Percentiles rank a stretch among this genome's conserved stretches.
These are phyloP conservation scores for Helicorthomorpha holstii DNA, from an alignment of 1,140 invertebrate genomes.

Conservation along the genomic window DNA sequence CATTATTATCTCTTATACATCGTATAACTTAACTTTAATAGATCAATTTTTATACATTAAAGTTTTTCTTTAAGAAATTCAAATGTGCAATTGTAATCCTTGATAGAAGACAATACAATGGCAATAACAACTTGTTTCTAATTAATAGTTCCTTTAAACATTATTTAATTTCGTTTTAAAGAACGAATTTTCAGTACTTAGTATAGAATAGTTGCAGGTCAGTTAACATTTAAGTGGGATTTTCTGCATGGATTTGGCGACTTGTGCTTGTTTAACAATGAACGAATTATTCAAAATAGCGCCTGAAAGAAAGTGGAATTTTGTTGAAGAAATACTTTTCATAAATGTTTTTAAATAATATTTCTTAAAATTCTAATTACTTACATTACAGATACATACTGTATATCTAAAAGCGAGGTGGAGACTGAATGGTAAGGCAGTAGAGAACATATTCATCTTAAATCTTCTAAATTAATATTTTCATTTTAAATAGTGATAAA, in stretches of 20 bases:
- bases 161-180: too few relatives aligned
- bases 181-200: too few relatives aligned
- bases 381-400: constrained; percentile 46
- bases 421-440: constrained; percentile 23
- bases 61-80: too few relatives aligned
- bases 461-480: not conserved
- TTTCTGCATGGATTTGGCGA: constrained; percentile 40
- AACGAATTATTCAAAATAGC: constrained; percentile 49
- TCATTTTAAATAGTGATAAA: constrained; percentile 23
- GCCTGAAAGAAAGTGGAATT: constrained; percentile 50
- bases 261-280: constrained; percentile 51
- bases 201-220: too few relatives aligned
- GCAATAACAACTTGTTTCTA: too few relatives aligned
- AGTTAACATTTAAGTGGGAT: constrained; percentile 49
- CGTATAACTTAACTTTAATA: too few relatives aligned
- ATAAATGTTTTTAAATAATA: constrained; percentile 4
- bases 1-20: too few relatives aligned
- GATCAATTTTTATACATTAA: too few relatives aligned
- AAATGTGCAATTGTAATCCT: too few relatives aligned
- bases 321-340: constrained; percentile 37
- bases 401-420: constrained; percentile 50
- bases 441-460: not conserved
- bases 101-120: too few relatives aligned
- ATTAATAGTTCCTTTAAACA: too few relatives aligned
- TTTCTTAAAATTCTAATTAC: too few relatives aligned